Evolutionary conservation across 1,140 invertebrate genomes (phyloP).

Genomic region (Rhyzopertha dominica): DNA sequence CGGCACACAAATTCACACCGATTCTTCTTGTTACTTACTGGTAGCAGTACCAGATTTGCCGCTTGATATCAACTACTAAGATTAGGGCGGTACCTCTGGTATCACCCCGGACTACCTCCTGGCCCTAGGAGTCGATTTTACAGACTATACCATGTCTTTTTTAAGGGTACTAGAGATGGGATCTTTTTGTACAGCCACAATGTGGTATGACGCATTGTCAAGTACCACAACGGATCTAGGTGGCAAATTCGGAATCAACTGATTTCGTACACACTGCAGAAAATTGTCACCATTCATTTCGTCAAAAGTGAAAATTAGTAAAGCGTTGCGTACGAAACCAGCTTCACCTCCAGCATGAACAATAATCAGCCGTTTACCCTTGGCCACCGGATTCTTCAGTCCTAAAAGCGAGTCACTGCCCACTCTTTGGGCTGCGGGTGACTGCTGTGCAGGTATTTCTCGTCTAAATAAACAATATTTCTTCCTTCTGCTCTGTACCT

Average conservation of each 20-base stretch:
- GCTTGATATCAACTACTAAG: too few relatives aligned
- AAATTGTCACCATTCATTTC: conserved; percentile 31
- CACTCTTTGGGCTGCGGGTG: conserved; percentile 1
- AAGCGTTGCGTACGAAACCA: conserved; percentile 27
- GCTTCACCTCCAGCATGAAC: conserved; percentile 27
- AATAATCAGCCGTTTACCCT: conserved; percentile 27
- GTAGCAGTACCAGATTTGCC: too few relatives aligned
- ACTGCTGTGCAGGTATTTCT: conserved; percentile 7
- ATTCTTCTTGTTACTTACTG: too few relatives aligned
- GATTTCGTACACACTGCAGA: conserved; percentile 15
- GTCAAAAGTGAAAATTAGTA: conserved; percentile 24
- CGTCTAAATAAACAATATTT: conserved; percentile 1
- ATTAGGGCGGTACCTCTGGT: too few relatives aligned
- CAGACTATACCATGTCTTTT: conserved; percentile 29
- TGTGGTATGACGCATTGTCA: conserved; percentile 41
- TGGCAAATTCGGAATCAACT: conserved; percentile 27
- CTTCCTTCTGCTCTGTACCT: background rate
- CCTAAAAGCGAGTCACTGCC: conserved; percentile 19
- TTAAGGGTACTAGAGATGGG: conserved; percentile 23
- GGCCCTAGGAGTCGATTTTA: too few relatives aligned
- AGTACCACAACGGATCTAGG: conserved; percentile 18
- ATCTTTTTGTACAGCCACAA: conserved; percentile 19
- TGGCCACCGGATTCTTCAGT: conserved; percentile 24
- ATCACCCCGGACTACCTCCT: too few relatives aligned
- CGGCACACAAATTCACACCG: too few relatives aligned